These are phyloP conservation scores for Melanotaenia boesemani DNA, from an alignment of 2,797 vertebrate species.

Conservation along the genomic window DNA sequence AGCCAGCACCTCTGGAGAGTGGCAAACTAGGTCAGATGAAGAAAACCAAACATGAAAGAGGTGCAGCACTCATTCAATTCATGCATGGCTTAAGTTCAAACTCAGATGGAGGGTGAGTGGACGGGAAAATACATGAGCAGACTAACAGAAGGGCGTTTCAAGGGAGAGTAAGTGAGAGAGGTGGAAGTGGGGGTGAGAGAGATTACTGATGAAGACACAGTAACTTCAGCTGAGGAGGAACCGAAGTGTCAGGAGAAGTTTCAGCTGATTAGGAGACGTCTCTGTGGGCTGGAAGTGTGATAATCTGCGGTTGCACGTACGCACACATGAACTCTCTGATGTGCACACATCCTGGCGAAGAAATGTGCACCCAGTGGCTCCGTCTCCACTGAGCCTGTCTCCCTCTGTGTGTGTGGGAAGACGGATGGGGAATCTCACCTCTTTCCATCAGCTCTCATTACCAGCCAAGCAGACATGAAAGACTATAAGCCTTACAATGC, in stretches of 20 bases:
- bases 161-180: neutral
- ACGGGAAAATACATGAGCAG: constrained; percentile 12
- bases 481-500: constrained; percentile 46
- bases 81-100: constrained; percentile 60
- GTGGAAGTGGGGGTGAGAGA: constrained; percentile 1
- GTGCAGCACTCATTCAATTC: constrained; percentile 36
- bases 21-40: constrained; percentile 52
- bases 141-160: neutral
- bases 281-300: constrained; percentile 49
- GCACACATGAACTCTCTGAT: constrained; percentile 3
- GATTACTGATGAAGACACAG: constrained; percentile 43
- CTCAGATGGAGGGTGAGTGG: neutral
- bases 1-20: constrained; percentile 31
- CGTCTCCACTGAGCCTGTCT: constrained; percentile 46
- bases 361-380: constrained; percentile 59
- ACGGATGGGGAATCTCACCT: constrained; percentile 66
- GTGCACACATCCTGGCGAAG: constrained; percentile 12
- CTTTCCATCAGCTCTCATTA: constrained; percentile 78
- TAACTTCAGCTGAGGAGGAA: constrained; percentile 50
- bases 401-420: constrained; percentile 54
- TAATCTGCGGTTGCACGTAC: constrained; percentile 21
- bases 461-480: constrained; percentile 73
- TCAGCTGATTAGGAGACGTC: constrained; percentile 54
- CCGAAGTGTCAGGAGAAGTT: constrained; percentile 64
- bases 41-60: constrained; percentile 21